Evolutionary conservation across 2,113 vertebrate species (phyloP).

Genomic region (Puntigrus tetrazona): DNA sequence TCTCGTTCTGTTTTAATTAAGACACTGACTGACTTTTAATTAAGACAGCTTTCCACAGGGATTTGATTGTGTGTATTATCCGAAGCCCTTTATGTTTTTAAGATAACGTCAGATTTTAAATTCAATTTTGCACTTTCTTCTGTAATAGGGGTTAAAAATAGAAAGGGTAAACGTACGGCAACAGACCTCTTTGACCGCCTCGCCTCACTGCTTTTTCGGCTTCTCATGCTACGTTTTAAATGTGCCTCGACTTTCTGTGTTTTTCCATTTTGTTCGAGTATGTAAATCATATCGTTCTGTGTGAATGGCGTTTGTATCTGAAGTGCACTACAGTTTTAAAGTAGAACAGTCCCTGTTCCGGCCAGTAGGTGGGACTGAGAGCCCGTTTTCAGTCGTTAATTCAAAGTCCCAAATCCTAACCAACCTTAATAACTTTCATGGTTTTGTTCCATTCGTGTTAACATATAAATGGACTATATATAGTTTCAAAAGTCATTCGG

Average conservation of each 20-base stretch:
- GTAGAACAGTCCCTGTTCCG: neutral
- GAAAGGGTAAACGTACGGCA: no score
- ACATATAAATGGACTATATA: neutral
- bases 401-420: neutral
- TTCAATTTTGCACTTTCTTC: no score
- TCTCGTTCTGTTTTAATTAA: conserved; percentile 12
- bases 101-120: no score
- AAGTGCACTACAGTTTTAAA: neutral
- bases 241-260: neutral
- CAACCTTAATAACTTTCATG: no score
- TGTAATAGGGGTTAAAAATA: no score
- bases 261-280: neutral
- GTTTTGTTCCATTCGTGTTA: neutral
- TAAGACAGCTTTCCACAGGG: no score
- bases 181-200: no score
- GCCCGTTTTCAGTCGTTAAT: neutral
- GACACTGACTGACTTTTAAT: no score
- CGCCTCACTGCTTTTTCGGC: neutral
- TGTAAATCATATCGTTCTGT: neutral
- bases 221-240: neutral
- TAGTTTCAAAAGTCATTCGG: neutral
- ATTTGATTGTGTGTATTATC: no score
- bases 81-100: no score
- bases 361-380: neutral
- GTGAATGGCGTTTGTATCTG: neutral